Evolutionary conservation across 2,888 invertebrate genomes (phyloP).

Genomic region (Graphium colonna): DNA sequence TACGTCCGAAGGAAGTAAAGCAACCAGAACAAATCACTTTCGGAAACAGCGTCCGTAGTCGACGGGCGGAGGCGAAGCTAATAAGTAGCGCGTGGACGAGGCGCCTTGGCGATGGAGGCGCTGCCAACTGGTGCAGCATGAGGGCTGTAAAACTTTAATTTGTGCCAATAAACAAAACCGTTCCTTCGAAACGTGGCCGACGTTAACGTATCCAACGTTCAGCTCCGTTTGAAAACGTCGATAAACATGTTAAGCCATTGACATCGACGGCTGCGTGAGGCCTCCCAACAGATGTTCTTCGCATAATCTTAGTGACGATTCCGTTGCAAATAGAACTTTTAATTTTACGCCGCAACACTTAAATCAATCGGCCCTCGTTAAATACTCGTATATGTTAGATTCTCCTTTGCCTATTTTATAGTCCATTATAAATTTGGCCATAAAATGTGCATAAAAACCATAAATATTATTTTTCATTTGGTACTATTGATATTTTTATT

Average conservation of each 20-base stretch:
- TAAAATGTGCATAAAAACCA: too few relatives aligned
- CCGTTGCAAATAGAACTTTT: slow-evolving; percentile 3
- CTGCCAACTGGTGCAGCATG: slow-evolving; percentile 12
- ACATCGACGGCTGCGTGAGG: slow-evolving; percentile 1
- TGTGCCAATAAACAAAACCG: slow-evolving; percentile 6
- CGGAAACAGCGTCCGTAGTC: slow-evolving; percentile 1
- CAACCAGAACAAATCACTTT: too few relatives aligned
- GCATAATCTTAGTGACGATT: not conserved
- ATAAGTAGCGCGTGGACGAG: too few relatives aligned
- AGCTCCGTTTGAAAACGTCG: slow-evolving; percentile 6
- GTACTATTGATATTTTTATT: too few relatives aligned
- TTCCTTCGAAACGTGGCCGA: too few relatives aligned
- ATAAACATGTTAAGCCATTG: slow-evolving; percentile 19
- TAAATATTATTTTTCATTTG: too few relatives aligned
- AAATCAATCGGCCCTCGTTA: not conserved
- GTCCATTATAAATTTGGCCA: too few relatives aligned
- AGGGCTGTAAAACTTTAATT: slow-evolving; percentile 18
- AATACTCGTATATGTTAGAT: too few relatives aligned
- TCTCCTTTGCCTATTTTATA: too few relatives aligned
- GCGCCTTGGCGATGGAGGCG: slow-evolving; percentile 1
- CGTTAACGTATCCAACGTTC: slow-evolving; percentile 2
- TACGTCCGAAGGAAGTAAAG: too few relatives aligned
- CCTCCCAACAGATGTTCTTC: not conserved
- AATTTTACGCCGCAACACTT: not conserved
- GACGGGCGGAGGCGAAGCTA: too few relatives aligned